These are phyloP conservation scores for Alcedo quadribrachys DNA, from an alignment of 2,797 vertebrate genomes.

Conservation along the genomic window DNA sequence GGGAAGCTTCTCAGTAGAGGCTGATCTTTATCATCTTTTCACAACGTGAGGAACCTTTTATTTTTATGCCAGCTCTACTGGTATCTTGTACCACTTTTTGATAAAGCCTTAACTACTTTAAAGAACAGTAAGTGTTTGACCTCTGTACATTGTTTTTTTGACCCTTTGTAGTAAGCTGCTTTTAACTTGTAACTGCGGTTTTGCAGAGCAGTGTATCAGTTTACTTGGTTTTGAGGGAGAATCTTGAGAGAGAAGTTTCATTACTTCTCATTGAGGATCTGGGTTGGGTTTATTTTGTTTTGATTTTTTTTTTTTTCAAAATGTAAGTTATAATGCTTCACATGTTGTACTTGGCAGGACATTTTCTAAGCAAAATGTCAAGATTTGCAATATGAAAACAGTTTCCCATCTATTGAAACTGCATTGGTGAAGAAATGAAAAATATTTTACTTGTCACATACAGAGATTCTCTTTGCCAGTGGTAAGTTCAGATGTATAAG, in stretches of 20 bases:
- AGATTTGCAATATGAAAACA: neutral
- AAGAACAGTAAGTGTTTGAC: neutral
- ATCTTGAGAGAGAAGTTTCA: neutral
- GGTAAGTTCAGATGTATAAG: neutral
- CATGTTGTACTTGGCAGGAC: neutral
- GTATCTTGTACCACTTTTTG: neutral
- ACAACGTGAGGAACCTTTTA: neutral
- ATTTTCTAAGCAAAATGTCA: slow-evolving; percentile 28
- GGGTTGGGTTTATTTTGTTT: no score
- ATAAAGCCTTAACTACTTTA: neutral
- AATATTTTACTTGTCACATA: slow-evolving; percentile 12
- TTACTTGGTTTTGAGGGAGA: neutral
- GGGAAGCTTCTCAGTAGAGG: neutral
- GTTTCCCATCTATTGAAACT: neutral
- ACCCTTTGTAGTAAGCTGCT: neutral
- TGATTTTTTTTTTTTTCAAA: neutral
- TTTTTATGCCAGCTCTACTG: neutral
- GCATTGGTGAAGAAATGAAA: neutral
- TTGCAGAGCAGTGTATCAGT: neutral
- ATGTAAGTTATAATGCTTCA: neutral
- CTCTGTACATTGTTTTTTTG: neutral
- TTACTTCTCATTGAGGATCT: neutral
- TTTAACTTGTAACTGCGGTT: neutral
- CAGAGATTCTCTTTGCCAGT: neutral
- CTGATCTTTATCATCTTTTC: neutral